phyloP scores from a whole-genome alignment of 2,888 invertebrate species.

The Dusona sp. region DNA sequence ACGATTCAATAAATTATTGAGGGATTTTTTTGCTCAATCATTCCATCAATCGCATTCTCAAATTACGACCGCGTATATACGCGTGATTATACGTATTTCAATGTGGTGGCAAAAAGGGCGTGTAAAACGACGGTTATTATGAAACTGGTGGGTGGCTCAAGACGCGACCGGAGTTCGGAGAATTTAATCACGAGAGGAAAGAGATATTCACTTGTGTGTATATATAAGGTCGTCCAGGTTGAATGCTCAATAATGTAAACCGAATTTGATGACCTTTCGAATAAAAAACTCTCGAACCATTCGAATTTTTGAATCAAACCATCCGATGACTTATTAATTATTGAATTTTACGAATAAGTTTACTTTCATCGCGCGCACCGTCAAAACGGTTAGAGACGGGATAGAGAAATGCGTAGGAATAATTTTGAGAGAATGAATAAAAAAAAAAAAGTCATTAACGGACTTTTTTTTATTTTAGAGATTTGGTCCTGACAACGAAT shows the following conservation, averaged over 20 bases:
- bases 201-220: background rate
- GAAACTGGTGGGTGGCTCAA: slow-evolving; percentile 13
- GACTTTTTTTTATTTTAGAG: no score
- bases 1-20: slow-evolving; percentile 13
- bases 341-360: background rate
- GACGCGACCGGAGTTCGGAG: background rate
- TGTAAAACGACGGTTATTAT: background rate
- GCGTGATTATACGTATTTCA: background rate
- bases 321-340: background rate
- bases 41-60: slow-evolving; percentile 55
- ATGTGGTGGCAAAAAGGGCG: background rate
- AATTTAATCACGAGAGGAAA: slow-evolving; percentile 2
- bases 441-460: no score
- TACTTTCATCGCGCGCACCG: background rate
- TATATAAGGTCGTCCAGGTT: background rate
- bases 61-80: slow-evolving; percentile 12
- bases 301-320: background rate
- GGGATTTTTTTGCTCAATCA: slow-evolving; percentile 37
- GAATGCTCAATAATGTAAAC: background rate
- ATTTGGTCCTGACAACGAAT: no score
- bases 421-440: no score
- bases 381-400: background rate
- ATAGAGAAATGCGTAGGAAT: no score
- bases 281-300: background rate
- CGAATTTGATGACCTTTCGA: background rate